Evolutionary conservation across 2,888 invertebrate genomes (phyloP).

Genomic region (Mythimna vitellina): DNA sequence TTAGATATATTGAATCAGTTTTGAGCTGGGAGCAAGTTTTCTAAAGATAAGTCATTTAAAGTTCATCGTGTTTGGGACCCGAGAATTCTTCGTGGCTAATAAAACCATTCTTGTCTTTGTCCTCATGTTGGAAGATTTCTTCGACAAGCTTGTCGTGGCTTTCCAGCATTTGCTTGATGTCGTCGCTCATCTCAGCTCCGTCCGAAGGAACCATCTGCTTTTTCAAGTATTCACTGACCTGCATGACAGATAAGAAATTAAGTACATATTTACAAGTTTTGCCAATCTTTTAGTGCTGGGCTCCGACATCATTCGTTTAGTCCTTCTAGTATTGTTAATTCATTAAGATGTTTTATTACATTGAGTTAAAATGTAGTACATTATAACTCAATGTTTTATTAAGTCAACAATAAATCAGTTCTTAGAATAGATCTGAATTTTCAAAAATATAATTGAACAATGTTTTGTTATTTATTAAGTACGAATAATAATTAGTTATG

Average conservation of each 20-base stretch:
- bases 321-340: background rate
- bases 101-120: conserved; percentile 98
- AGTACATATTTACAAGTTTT: conserved; percentile 3
- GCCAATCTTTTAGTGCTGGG: background rate
- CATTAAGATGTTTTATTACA: background rate
- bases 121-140: conserved; percentile 99
- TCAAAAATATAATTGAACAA: background rate
- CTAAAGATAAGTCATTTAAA: conserved; percentile 89
- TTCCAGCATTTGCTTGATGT: conserved; percentile 95
- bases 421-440: background rate
- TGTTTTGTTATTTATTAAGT: background rate
- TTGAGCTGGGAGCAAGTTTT: conserved; percentile 45
- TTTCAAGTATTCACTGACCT: conserved; percentile 98
- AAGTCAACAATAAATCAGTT: background rate
- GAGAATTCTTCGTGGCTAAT: conserved; percentile 99
- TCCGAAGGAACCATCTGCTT: conserved; percentile 97
- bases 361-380: no score
- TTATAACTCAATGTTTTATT: no score
- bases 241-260: conserved; percentile 58
- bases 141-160: conserved; percentile 98
- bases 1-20: conserved; percentile 25
- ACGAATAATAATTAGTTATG: no score
- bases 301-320: background rate
- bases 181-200: conserved; percentile 93
- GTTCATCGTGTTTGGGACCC: conserved; percentile 99